Conservation (phyloP, 2,797 vertebrate species). For the Myotis planiceps region DNA sequence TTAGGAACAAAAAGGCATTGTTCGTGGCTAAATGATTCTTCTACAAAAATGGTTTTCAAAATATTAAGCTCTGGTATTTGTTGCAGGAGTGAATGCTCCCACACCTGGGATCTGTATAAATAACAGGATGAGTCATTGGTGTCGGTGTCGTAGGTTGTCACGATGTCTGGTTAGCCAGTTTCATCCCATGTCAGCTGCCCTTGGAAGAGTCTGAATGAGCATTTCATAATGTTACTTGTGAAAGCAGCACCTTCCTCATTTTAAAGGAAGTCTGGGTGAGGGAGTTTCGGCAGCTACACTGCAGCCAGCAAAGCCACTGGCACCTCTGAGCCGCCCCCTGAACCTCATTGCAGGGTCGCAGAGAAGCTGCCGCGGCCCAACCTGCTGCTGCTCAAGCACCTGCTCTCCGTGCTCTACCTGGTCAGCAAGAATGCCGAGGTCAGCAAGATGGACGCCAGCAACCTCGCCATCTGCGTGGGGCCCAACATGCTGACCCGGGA, state of each 20-base stretch:
- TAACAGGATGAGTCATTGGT: neutral
- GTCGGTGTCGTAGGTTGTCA: neutral
- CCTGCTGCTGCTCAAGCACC: conserved; percentile 90
- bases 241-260: conserved; percentile 72
- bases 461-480: conserved; percentile 94
- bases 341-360: conserved; percentile 87
- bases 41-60: neutral
- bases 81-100: neutral
- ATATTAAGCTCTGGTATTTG: no score
- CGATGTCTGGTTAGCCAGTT: neutral
- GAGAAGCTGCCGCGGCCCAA: conserved; percentile 91
- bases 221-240: conserved; percentile 65
- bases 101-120: conserved; percentile 69
- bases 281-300: fast-evolving
- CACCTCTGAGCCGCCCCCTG: neutral
- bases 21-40: neutral
- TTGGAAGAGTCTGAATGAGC: conserved; percentile 74
- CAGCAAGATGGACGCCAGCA: conserved; percentile 95
- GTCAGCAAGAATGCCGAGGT: conserved; percentile 88
- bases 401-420: conserved; percentile 91
- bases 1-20: neutral
- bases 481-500: conserved; percentile 91
- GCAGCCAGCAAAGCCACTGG: fast-evolving
- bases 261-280: conserved; percentile 57
- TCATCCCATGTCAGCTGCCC: neutral